These are phyloP conservation scores for Semnornis frantzii DNA, from an alignment of 2,113 vertebrate species.

Conservation along the genomic window DNA sequence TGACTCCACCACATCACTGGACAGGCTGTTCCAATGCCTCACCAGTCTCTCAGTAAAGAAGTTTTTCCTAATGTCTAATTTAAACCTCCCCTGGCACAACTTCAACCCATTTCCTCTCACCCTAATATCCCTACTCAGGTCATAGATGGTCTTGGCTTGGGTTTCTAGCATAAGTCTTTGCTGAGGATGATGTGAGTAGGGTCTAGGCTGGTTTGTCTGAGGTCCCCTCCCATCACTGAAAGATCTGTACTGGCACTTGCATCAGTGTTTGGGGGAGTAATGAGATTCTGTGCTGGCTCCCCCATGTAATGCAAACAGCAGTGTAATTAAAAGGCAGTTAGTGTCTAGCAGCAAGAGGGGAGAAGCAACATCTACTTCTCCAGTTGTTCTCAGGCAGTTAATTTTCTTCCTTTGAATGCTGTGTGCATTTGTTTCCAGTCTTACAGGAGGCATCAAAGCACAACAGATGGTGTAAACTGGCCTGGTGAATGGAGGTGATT, in stretches of 20 bases:
- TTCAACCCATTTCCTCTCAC: too few relatives aligned
- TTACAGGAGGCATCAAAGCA: not conserved
- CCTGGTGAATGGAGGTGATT: not conserved
- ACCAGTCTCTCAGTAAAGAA: too few relatives aligned
- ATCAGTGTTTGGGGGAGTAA: not conserved
- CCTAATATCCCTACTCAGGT: not conserved
- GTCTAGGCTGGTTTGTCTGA: not conserved
- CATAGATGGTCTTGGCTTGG: not conserved
- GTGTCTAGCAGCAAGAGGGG: constrained; percentile 42
- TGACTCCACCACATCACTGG: too few relatives aligned
- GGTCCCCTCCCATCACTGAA: not conserved
- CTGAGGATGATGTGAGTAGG: not conserved
- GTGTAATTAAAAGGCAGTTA: constrained; percentile 55
- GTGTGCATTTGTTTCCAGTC: constrained; percentile 36
- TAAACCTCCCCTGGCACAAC: too few relatives aligned
- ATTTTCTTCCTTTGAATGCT: constrained; percentile 52
- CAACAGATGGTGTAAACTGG: not conserved
- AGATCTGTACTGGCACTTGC: not conserved
- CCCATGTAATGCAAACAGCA: not conserved
- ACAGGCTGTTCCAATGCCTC: too few relatives aligned
- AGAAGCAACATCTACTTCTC: constrained; percentile 9
- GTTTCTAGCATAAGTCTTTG: not conserved
- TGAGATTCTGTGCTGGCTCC: constrained; percentile 19
- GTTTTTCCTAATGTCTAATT: too few relatives aligned
- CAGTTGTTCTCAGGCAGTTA: constrained; percentile 35